Evolutionary conservation across 35 echinoderm and acorn worm species (phyloP), one percentile per base, ranked within the genome.

Genomic region (Diadema setosum): DNA sequence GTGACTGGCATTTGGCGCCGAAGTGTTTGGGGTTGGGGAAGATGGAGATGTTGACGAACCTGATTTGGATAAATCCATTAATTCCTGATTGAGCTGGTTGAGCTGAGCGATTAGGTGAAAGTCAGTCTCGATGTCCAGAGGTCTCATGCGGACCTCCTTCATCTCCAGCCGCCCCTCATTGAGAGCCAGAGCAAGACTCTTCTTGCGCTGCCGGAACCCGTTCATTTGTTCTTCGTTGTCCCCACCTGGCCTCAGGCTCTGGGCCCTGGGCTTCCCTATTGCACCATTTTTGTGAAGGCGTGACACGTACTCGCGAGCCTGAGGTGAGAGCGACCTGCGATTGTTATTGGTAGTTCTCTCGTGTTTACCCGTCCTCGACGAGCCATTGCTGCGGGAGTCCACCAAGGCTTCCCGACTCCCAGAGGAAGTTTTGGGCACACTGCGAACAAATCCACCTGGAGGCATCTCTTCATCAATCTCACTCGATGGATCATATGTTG

Each of bases 51-150:
- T 78, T n/a, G 73, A 78, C 0, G 73, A 78, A 35, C 73, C 73
- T 0, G 73, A 78, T n/a, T 44, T 39, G 35, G 73, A 78, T 78
- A 78, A 36, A 78, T 78, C 73, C 73, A 78, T 78, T 78, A 78
- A 78, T 78, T 78, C 73, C 73, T 41, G 73, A 44, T 78, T 78
- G 35, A 78, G 73, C 73, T 78, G 73, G n/a, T 78, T 78, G 2
- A 78, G 73, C 21, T 78, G 73, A 39, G 73, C 73, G 25, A 78
- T 78, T 21, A 78, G 40, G 24, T 78, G 73, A 44, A 78, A 78
- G 37, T 78, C 73, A 39, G 37, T 26, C 5, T 78, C 73, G n/a
- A 78, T 36, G 37, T 78, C 73, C 73, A 78, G 37, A 1, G 73
- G 73, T 44, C 73, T 78, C 73, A 78, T 78, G 73, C 35, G 24